phyloP scores from a whole-genome alignment of 2,888 invertebrate genomes.

The Scaptomyza cyrtandrae region DNA sequence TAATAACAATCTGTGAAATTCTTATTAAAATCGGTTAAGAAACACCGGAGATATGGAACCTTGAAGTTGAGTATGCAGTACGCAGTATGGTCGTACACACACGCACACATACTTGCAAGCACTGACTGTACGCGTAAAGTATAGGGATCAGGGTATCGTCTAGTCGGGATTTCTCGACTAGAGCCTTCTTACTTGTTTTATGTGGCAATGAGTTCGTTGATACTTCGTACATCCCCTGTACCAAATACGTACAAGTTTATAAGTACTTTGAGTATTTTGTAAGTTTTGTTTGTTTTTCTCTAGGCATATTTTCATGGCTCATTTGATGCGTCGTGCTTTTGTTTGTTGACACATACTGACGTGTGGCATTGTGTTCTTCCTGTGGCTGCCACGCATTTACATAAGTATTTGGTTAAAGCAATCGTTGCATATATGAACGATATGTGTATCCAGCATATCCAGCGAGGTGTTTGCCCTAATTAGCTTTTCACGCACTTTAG shows the following conservation, averaged over 20 bases:
- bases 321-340: conserved; percentile 31
- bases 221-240: conserved; percentile 5
- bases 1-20: too few relatives aligned
- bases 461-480: conserved; percentile 40
- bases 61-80: too few relatives aligned
- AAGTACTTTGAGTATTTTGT: conserved; percentile 1
- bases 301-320: conserved; percentile 54
- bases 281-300: conserved; percentile 57
- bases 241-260: not conserved
- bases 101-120: too few relatives aligned
- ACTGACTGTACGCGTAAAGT: too few relatives aligned
- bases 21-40: too few relatives aligned
- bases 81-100: too few relatives aligned
- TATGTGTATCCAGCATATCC: conserved; percentile 21
- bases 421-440: conserved; percentile 14
- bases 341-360: conserved; percentile 39
- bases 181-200: too few relatives aligned
- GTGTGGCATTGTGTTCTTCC: conserved; percentile 76
- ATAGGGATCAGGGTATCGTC: too few relatives aligned
- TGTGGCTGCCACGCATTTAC: conserved; percentile 68
- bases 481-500: conserved; percentile 71
- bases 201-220: conserved; percentile 38
- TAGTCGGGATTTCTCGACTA: too few relatives aligned
- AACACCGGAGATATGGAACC: too few relatives aligned
- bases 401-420: conserved; percentile 69